Base-by-base conservation (phyloP, 1,140 invertebrate genomes). In the Drosophila orena region DNA sequence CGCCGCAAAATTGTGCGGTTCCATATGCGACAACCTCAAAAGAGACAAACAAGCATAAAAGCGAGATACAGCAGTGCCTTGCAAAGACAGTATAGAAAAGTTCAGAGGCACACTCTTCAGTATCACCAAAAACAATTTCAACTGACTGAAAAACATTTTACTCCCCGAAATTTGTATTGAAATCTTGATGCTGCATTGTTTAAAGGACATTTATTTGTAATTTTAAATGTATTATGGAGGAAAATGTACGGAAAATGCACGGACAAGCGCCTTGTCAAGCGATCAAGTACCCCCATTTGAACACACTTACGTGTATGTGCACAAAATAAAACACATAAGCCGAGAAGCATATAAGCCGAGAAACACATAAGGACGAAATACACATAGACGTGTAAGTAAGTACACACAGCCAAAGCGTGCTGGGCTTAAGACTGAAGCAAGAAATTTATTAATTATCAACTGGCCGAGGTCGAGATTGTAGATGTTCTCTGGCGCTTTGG, bases 391-490 rank as follows among this genome's bases (percentile, higher is more conserved):
- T n/a, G n/a, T 57, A 37, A 58, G 20, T 46, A 62, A 42, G 57
- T 60, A 27, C 53, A 46, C 53, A 64, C 27, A 42, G 24, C 14
- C 4, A 40, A 46, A 40, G 35, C 27, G 35, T 66, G 42, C 30
- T 22, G 43, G 52, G 40, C 73, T 81, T 79, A 72, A 72, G 70
- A 76, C 62, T 60, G 54, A 35, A 53, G 52, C 59, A 46, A 68
- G 74, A 76, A 78, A 86, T 86, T 86, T 86, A 86, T 86, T 86
- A 86, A 86, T 86, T 88, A 86, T 79, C 83, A 76, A 71, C 47
- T 68, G 52, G 61, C 54, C 60, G 74, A 75, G 73, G 59, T 73
- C 60, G 54, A 50, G 46, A 20, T 43, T 52, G 57, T 46, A 40
- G 44, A 77, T 60, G 20, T 35, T 27, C 20, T 47, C 20, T 47